Evolutionary conservation across 30 jellyfish, hydroid and myxozoan species (phyloP), one percentile per base, ranked within the genome.

Genomic region (Morbakka virulenta): DNA sequence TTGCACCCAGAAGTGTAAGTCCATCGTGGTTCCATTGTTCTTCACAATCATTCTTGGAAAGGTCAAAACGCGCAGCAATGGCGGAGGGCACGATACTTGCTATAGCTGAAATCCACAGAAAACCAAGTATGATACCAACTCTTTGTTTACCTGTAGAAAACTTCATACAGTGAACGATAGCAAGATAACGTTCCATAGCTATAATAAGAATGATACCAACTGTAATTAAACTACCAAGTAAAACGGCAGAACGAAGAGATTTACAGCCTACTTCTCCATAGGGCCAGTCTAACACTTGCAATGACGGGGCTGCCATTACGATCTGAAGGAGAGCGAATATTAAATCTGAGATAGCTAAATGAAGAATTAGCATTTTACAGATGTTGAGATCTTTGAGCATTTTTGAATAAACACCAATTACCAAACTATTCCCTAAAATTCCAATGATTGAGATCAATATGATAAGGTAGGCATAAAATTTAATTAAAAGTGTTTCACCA

Each of bases 161-260:
- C 14, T 29, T 65, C 4, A 75, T 65, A 21, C 77, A 77, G 35
- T 75, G 22, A 14, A 51, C 51, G 6, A 75, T 53, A 2, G 65
- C 86, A 52, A 34, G 32, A 33, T 75, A 61, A 25, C 78, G 76
- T 26, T 75, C 86, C 22, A 53, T 23, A 3, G 86, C 86, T 3
- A 75, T 75, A 65, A 75, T 75, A 31, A 53, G 20, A 6, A 75
- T 75, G 36, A 26, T 53, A 32, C 32, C 48, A 21, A 53, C 35
- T 2, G 78, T 65, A 33, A 75, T 61, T 24, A 75, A 51, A 0
- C 86, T 61, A n/a, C 86, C 77, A 4, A 75, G 64, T 26, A 48
- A 49, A n/a, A 53, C 28, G 0, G 79, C n/a, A 30, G 86, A 67
- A 9, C 63, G 36, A 34, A 52, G 3, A 1, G 35, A 33, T 23